Conservation (phyloP, 1,140 invertebrate species). For the Drosophila neocordata region DNA sequence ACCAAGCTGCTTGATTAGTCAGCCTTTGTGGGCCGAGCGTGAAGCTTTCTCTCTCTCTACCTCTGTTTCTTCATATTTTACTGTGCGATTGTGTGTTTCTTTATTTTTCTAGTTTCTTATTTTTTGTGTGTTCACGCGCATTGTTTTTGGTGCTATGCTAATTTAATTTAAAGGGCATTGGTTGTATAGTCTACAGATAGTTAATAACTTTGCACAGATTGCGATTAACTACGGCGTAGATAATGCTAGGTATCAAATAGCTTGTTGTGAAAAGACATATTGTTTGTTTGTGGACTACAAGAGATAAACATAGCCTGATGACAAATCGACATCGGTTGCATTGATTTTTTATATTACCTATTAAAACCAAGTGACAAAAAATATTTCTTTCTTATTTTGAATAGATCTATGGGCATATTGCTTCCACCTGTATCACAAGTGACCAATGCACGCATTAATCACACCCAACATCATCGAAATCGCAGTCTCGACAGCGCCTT, state of each 20-base stretch:
- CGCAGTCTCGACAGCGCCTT: conserved; percentile 93
- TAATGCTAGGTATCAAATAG: background rate
- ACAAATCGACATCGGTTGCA: conserved; percentile 34
- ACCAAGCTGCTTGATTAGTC: conserved; percentile 47
- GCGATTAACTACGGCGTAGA: conserved; percentile 45
- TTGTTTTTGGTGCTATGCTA: conserved; percentile 52
- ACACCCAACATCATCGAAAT: conserved; percentile 92
- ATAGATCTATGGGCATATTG: conserved; percentile 90
- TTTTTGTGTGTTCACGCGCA: conserved; percentile 22
- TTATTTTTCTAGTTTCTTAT: conserved; percentile 26
- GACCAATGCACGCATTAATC: conserved; percentile 83
- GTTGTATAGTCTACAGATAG: conserved; percentile 11
- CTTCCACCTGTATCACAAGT: conserved; percentile 88
- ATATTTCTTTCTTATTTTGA: conserved; percentile 38
- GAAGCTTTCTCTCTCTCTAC: background rate
- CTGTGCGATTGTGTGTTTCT: conserved; percentile 23
- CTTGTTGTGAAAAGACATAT: conserved; percentile 1
- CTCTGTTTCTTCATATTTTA: background rate
- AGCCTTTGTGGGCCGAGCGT: conserved; percentile 30
- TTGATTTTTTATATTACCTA: conserved; percentile 52
- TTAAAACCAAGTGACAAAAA: conserved; percentile 4
- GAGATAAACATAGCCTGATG: conserved; percentile 12
- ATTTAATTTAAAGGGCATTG: conserved; percentile 58
- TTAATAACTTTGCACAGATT: background rate
- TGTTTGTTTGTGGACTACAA: conserved; percentile 12